A percentile compares a stretch with the other conserved stretches of the same genome.
phyloP scores from a whole-genome alignment of 2,888 invertebrate genomes.

The Andricus quercusramuli region DNA sequence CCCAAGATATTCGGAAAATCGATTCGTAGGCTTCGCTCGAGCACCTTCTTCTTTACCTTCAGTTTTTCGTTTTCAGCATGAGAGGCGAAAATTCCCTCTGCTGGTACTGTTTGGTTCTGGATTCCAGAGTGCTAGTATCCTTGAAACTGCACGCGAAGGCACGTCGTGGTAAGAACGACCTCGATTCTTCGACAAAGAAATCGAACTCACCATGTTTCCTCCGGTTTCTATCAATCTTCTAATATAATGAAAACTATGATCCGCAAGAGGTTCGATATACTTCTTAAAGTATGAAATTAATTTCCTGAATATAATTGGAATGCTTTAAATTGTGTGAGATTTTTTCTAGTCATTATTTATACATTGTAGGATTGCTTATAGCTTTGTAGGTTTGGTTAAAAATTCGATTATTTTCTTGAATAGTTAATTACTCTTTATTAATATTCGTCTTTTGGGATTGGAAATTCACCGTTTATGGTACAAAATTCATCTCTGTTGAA shows the following conservation, averaged over 20 bases:
- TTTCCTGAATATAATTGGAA: not conserved
- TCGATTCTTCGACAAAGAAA: constrained; percentile 50
- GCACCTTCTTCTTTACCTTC: not conserved
- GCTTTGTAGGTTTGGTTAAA: not conserved
- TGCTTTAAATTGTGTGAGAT: not conserved
- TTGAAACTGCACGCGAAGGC: constrained; percentile 64
- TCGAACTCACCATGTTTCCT: not conserved
- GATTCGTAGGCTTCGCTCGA: not conserved
- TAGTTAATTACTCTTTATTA: too few relatives aligned
- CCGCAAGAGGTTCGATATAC: not conserved
- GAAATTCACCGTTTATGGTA: too few relatives aligned
- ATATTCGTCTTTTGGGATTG: too few relatives aligned
- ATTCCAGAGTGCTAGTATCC: constrained; percentile 66
- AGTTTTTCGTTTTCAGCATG: constrained; percentile 14
- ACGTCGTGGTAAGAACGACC: constrained; percentile 52
- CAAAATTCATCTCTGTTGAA: too few relatives aligned
- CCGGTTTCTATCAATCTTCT: constrained; percentile 26
- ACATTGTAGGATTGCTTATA: too few relatives aligned
- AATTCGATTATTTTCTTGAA: too few relatives aligned
- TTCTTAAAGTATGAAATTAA: not conserved
- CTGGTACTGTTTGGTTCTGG: constrained; percentile 57
- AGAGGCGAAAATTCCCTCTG: constrained; percentile 19
- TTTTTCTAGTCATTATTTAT: not conserved
- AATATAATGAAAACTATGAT: not conserved
- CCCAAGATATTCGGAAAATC: not conserved